Evolutionary conservation across 2,797 vertebrate species (phyloP).

Genomic region (Silurus lanzhouensis): DNA sequence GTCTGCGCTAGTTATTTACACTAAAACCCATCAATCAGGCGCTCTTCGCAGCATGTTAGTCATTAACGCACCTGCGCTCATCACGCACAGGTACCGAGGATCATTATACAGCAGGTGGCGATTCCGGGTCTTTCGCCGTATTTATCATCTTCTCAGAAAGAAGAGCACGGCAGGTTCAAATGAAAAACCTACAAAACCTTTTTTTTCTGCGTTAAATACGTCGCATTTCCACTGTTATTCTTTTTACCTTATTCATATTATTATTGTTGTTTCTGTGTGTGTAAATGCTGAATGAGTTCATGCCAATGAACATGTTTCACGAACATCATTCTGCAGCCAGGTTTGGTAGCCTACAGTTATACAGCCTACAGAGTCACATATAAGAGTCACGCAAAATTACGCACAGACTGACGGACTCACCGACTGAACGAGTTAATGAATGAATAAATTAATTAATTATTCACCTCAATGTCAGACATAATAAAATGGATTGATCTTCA

Average conservation of each 20-base stretch:
- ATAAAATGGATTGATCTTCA: too few relatives aligned
- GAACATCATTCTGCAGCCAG: not conserved
- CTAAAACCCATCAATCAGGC: slow-evolving; percentile 5
- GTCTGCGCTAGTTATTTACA: not conserved
- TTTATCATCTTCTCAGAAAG: not conserved
- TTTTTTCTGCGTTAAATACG: not conserved
- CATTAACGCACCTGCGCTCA: slow-evolving; percentile 18
- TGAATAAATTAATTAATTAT: not conserved
- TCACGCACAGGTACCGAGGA: slow-evolving; percentile 10
- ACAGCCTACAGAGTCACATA: not conserved
- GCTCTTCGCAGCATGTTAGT: not conserved
- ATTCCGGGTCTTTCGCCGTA: not conserved
- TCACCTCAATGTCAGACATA: not conserved
- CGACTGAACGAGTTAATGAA: not conserved
- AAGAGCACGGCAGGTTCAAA: not conserved
- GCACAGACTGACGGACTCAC: not conserved
- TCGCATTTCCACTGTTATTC: not conserved
- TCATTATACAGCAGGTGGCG: slow-evolving; percentile 28
- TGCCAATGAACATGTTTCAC: not conserved
- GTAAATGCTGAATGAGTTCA: not conserved
- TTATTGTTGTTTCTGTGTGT: not conserved
- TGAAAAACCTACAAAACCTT: not conserved
- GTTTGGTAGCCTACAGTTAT: too few relatives aligned
- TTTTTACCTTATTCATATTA: not conserved
- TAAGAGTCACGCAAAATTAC: too few relatives aligned